These are phyloP conservation scores for Coptodon bakossiorum DNA, from an alignment of 2,113 vertebrate species.

Conservation along the genomic window DNA sequence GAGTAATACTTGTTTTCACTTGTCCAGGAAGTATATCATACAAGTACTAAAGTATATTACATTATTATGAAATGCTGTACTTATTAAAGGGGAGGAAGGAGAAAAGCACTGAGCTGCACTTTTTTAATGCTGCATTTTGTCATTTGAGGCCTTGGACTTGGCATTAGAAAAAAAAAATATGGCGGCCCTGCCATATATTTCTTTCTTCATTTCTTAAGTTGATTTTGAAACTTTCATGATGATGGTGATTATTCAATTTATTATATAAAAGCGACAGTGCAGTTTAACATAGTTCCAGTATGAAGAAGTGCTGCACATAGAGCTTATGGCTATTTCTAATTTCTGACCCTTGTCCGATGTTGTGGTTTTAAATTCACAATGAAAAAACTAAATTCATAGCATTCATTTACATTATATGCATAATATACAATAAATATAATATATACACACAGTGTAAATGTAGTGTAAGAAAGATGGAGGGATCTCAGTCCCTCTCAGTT, in stretches of 20 bases:
- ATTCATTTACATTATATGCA: background rate
- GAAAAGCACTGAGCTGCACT: background rate
- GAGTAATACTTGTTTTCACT: rapidly evolving
- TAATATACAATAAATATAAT: background rate
- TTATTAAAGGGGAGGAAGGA: background rate
- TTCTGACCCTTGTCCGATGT: rapidly evolving
- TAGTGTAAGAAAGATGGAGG: background rate
- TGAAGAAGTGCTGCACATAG: background rate
- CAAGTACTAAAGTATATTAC: background rate
- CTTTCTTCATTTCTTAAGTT: background rate
- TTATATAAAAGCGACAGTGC: background rate
- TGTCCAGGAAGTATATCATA: background rate
- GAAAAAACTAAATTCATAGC: rapidly evolving
- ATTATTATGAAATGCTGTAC: background rate
- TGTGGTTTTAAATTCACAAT: background rate
- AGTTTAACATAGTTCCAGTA: background rate
- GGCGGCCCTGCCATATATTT: background rate
- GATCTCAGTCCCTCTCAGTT: background rate
- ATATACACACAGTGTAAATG: background rate
- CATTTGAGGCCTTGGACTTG: background rate
- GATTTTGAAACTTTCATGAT: background rate
- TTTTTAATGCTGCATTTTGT: background rate
- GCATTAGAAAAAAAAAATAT: background rate
- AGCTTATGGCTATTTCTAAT: rapidly evolving
- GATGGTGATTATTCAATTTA: background rate